Conservation (phyloP, 2,888 invertebrate species). For the Drosophila nr. perissopoda region DNA sequence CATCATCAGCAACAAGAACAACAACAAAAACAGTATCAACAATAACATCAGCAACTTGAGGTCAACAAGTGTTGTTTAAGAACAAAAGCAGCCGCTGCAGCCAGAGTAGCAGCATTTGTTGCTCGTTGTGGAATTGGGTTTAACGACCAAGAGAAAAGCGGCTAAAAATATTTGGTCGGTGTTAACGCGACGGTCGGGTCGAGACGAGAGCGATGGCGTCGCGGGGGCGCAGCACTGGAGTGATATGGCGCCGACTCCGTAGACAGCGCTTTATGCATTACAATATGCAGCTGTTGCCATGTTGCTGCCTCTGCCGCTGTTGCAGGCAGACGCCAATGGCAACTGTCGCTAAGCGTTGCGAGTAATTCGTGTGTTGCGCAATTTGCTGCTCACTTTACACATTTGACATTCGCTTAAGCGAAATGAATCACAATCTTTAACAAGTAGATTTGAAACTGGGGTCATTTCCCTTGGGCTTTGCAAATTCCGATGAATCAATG, state of each 20-base stretch:
- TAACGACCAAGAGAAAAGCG: constrained; percentile 70
- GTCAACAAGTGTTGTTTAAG: constrained; percentile 64
- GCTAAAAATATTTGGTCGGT: constrained; percentile 70
- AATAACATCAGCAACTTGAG: constrained; percentile 50
- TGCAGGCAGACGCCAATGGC: constrained; percentile 22
- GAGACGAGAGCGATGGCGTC: constrained; percentile 4
- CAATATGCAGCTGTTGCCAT: constrained; percentile 44
- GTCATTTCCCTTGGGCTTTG: neutral
- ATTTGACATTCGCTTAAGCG: constrained; percentile 21
- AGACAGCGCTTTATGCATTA: constrained; percentile 42
- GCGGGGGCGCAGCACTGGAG: constrained; percentile 34
- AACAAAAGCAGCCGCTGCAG: constrained; percentile 66
- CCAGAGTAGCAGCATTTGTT: constrained; percentile 3
- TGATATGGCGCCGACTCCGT: constrained; percentile 45
- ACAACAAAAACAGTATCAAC: constrained; percentile 2
- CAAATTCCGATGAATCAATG: neutral
- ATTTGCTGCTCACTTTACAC: constrained; percentile 21
- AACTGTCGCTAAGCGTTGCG: constrained; percentile 20
- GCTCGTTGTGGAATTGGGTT: constrained; percentile 56
- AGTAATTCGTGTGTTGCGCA: constrained; percentile 37
- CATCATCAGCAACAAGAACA: constrained; percentile 20
- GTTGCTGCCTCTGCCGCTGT: constrained; percentile 2
- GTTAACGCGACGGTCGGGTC: constrained; percentile 30
- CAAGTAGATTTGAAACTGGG: neutral
- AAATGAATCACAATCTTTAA: constrained; percentile 34